Conservation (phyloP, 2,888 invertebrate species). For the Lasioglossum malachurum region DNA sequence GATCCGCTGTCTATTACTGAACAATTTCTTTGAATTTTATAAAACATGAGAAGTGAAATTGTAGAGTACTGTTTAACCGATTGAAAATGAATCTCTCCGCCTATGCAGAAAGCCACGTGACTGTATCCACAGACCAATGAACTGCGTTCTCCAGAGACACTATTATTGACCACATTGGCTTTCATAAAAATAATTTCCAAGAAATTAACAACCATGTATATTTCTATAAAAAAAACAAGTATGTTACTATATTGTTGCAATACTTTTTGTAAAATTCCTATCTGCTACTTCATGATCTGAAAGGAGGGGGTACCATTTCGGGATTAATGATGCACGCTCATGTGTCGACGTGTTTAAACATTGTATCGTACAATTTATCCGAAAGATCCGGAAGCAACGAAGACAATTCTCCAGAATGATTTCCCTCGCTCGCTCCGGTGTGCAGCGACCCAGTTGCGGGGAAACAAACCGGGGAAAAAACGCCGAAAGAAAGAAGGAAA, state of each 20-base stretch:
- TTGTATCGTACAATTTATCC: neutral
- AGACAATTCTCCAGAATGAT: neutral
- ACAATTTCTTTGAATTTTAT: neutral
- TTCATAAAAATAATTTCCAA: neutral
- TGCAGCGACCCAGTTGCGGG: conserved; percentile 8
- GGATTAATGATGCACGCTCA: too few species aligned
- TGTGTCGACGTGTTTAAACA: too few species aligned
- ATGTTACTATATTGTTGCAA: too few species aligned
- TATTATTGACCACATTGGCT: neutral
- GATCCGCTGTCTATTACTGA: too few species aligned
- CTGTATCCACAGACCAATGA: neutral
- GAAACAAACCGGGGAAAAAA: neutral
- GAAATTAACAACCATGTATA: too few species aligned
- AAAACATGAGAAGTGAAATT: neutral
- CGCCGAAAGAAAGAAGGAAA: neutral
- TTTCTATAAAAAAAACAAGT: too few species aligned
- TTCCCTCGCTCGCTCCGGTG: neutral
- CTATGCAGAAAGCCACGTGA: neutral
- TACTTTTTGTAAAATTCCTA: too few species aligned
- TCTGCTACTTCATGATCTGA: too few species aligned
- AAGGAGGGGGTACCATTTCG: too few species aligned
- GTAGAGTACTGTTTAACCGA: neutral
- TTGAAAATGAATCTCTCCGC: neutral
- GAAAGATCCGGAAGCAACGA: neutral
- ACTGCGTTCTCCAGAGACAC: neutral